Evolutionary conservation across 1,140 invertebrate genomes (phyloP), one percentile per base, ranked within the genome.

Genomic region (Drosophila baimaii): DNA sequence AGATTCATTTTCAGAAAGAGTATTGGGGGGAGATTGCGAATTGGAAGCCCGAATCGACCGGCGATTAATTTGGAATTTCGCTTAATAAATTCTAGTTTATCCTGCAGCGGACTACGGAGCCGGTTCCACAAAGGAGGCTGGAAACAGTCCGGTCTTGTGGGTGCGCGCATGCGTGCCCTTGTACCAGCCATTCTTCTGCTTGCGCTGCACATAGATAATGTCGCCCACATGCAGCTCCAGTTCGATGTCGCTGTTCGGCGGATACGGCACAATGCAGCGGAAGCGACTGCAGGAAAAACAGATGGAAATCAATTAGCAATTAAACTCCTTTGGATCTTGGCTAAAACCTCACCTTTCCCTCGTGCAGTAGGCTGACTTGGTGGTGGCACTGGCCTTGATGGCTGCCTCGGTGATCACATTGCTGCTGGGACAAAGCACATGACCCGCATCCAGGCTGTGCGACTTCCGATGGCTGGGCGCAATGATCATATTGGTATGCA

Each of bases 181-280:
- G 91, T 96, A 98, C 98, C 98, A 99, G 13, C 98, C 98, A 88
- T 98, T 98, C 25, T 98, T 97, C 37, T 97, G 94, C 91, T 98
- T 98, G 78, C 97, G 97, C 86, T 97, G 96, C 5, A 98, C 97
- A 80, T 97, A 96, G 58, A 98, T 97, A 54, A 98, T 95, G 89
- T 99, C 98, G 23, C 97, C 97, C 17, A 98, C 94, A 72, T 96
- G 96, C 2, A 99, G 93, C 90, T 98, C 97, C 68, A 98, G 82
- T 92, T 98, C 97, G 86, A 97, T 97, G 75, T 98, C 97, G 71
- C 96, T 97, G 90, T 98, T 98, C 1, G 98, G 97, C n/a, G 98
- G 98, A 93, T 98, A 99, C 8, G 97, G 96, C 23, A 97, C 96
- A 72, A 98, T 96, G 92, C 98, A 98, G 31, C 97, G 95, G 89